These are phyloP conservation scores for Lagothrix lagotricha DNA, from an alignment of 2,797 vertebrate species.

Conservation along the genomic window DNA sequence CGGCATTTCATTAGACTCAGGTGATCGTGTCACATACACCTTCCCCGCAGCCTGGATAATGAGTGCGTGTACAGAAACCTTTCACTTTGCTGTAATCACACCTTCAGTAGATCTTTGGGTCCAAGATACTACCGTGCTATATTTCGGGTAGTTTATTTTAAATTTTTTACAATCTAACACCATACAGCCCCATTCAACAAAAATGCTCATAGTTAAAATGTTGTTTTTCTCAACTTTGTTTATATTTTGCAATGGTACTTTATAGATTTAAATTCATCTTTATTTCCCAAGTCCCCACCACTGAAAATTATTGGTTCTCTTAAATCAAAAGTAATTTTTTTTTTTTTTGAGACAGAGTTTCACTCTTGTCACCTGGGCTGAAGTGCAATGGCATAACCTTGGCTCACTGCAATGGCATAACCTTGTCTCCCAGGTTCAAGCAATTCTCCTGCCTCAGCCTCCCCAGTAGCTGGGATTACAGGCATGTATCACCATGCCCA, in stretches of 20 bases:
- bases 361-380: no score
- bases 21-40: background rate
- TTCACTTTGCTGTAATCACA: background rate
- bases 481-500: fast-evolving
- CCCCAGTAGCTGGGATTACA: no score
- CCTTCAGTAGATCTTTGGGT: background rate
- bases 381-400: background rate
- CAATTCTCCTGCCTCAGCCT: no score
- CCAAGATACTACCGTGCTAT: background rate
- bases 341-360: background rate
- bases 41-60: fast-evolving
- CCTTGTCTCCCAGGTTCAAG: no score
- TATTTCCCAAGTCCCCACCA: background rate
- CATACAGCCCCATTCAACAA: background rate
- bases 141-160: background rate
- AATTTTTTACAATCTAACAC: background rate
- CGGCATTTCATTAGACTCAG: background rate
- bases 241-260: background rate
- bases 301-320: background rate
- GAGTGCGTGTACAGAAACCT: background rate
- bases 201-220: background rate
- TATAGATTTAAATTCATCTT: background rate
- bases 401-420: no score
- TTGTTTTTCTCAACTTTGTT: background rate
- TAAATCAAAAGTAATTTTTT: background rate